Conservation (phyloP, 1,140 invertebrate species). For the Pogonomyrmex californicus region DNA sequence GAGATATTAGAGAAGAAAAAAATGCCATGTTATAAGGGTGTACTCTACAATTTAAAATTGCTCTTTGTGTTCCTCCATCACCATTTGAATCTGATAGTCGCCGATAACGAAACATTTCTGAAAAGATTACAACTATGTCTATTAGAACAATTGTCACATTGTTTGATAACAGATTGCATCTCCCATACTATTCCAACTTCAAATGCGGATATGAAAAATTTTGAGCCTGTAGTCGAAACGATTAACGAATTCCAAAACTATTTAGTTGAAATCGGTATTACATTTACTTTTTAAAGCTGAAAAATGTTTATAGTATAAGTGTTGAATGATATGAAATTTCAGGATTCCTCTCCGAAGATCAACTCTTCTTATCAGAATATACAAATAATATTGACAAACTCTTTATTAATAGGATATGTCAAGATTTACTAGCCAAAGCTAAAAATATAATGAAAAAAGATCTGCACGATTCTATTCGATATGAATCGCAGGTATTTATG, state of each 20-base stretch:
- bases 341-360: slow-evolving; percentile 87
- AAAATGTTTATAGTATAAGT: not conserved
- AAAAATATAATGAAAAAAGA: slow-evolving; percentile 93
- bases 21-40: slow-evolving; percentile 87
- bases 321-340: slow-evolving; percentile 55
- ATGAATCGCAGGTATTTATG: slow-evolving; percentile 80
- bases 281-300: slow-evolving; percentile 4
- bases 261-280: slow-evolving; percentile 87
- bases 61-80: slow-evolving; percentile 89
- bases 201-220: slow-evolving; percentile 90
- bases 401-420: slow-evolving; percentile 93
- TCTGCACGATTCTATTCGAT: slow-evolving; percentile 91
- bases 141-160: slow-evolving; percentile 89
- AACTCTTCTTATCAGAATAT: slow-evolving; percentile 88
- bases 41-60: slow-evolving; percentile 88
- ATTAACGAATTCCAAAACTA: slow-evolving; percentile 90
- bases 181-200: slow-evolving; percentile 92
- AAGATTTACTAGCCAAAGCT: slow-evolving; percentile 91
- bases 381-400: slow-evolving; percentile 92
- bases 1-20: slow-evolving; percentile 84
- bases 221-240: slow-evolving; percentile 88
- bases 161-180: slow-evolving; percentile 92
- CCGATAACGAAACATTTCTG: slow-evolving; percentile 88
- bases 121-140: slow-evolving; percentile 89
- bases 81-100: slow-evolving; percentile 88